Percentiles rank a stretch among this genome's conserved stretches.
These are phyloP conservation scores for Elgaria multicarinata DNA, from an alignment of 2,113 vertebrate species.

Conservation along the genomic window DNA sequence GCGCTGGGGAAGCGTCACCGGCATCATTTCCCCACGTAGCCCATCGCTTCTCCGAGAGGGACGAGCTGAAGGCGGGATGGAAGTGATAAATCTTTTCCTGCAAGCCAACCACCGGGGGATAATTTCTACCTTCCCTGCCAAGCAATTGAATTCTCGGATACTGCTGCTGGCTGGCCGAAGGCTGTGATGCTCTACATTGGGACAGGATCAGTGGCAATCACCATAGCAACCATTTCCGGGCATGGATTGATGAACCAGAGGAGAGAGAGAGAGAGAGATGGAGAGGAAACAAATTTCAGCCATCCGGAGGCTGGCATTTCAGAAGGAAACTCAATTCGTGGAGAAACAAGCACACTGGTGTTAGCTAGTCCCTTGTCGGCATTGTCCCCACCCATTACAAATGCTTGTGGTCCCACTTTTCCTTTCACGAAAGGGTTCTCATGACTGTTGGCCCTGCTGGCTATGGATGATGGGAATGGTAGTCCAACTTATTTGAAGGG, in stretches of 20 bases:
- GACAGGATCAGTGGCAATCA: slow-evolving; percentile 33
- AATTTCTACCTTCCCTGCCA: background rate
- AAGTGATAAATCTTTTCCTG: background rate
- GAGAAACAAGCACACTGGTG: background rate
- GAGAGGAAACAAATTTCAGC: background rate
- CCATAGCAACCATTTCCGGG: slow-evolving; percentile 52
- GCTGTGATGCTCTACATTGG: background rate
- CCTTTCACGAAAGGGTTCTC: too few species aligned
- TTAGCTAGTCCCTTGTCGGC: too few species aligned
- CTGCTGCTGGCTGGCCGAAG: too few species aligned
- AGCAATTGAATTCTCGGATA: background rate
- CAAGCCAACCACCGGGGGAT: background rate
- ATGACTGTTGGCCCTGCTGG: too few species aligned
- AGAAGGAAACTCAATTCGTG: background rate
- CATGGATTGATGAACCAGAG: background rate
- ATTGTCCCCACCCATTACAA: background rate
- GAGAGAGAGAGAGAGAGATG: background rate
- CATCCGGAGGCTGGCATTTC: background rate
- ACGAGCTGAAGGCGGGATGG: background rate
- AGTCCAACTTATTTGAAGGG: too few species aligned
- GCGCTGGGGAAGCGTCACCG: background rate
- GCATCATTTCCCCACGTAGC: background rate
- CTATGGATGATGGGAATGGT: too few species aligned
- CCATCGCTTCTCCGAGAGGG: background rate
- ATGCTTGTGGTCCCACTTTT: background rate